These are phyloP conservation scores for Nasonovia ribisnigri DNA, from an alignment of 2,888 invertebrate genomes.

Conservation along the genomic window DNA sequence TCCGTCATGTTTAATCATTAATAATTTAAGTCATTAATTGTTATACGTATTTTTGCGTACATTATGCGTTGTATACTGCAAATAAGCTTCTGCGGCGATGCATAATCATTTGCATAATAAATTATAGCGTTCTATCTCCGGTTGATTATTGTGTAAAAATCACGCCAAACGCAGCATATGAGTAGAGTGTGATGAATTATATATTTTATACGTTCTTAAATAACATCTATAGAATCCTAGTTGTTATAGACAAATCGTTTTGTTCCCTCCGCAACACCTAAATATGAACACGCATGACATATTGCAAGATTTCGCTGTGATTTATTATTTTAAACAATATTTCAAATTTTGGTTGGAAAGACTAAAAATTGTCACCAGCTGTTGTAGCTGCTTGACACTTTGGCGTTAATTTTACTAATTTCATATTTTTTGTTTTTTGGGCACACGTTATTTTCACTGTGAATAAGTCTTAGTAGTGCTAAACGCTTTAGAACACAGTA, in stretches of 20 bases:
- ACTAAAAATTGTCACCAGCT: not conserved
- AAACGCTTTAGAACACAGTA: not conserved
- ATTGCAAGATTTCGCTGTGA: not conserved
- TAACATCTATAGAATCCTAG: not conserved
- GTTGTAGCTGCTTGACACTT: not conserved
- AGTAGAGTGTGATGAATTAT: slow-evolving; percentile 7
- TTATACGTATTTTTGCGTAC: not conserved
- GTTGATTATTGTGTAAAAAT: not conserved
- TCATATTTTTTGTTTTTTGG: not conserved
- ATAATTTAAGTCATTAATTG: not conserved
- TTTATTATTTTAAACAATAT: not conserved
- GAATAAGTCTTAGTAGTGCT: not conserved
- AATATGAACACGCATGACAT: not conserved
- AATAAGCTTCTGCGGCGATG: not conserved
- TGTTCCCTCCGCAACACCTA: not conserved
- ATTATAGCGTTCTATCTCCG: not conserved
- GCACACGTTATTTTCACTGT: not conserved
- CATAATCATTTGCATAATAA: not conserved
- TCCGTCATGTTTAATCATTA: not conserved
- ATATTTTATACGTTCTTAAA: not conserved
- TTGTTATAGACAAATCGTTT: not conserved
- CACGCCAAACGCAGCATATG: not conserved
- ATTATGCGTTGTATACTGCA: not conserved
- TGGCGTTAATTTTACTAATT: not conserved
- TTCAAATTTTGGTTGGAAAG: not conserved